Evolutionary conservation across 1,140 invertebrate genomes (phyloP).

Genomic region (Eumeta japonica): DNA sequence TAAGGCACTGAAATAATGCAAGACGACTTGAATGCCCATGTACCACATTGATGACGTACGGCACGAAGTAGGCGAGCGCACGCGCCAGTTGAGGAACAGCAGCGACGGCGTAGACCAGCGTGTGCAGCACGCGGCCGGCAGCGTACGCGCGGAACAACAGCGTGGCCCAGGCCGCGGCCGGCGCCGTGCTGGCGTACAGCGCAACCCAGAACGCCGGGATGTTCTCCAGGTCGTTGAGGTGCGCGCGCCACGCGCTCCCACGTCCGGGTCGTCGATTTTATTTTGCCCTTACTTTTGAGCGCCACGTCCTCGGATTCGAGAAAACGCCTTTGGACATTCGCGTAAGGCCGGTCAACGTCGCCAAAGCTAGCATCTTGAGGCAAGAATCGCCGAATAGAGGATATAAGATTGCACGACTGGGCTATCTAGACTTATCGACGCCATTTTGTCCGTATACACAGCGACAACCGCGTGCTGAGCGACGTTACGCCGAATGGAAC

Average conservation of each 20-base stretch:
- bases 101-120: conserved; percentile 63
- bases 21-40: conserved; percentile 19
- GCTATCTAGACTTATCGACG: conserved; percentile 29
- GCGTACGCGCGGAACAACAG: no score
- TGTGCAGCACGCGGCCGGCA: no score
- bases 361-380: conserved; percentile 58
- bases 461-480: no score
- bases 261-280: conserved; percentile 54
- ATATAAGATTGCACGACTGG: no score
- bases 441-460: no score
- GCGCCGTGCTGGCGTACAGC: no score
- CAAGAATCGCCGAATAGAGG: conserved; percentile 55
- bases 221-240: no score
- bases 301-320: conserved; percentile 37
- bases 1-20: conserved; percentile 17
- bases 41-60: conserved; percentile 17
- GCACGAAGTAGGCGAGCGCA: conserved; percentile 41
- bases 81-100: conserved; percentile 62
- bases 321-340: conserved; percentile 38
- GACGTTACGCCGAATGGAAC: no score
- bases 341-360: conserved; percentile 43
- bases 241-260: conserved; percentile 58
- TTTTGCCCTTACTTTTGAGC: conserved; percentile 36
- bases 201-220: conserved; percentile 61
- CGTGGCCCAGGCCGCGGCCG: no score